Evolutionary conservation across 2,888 invertebrate genomes (phyloP).

Genomic region (Argyresthia albistria): DNA sequence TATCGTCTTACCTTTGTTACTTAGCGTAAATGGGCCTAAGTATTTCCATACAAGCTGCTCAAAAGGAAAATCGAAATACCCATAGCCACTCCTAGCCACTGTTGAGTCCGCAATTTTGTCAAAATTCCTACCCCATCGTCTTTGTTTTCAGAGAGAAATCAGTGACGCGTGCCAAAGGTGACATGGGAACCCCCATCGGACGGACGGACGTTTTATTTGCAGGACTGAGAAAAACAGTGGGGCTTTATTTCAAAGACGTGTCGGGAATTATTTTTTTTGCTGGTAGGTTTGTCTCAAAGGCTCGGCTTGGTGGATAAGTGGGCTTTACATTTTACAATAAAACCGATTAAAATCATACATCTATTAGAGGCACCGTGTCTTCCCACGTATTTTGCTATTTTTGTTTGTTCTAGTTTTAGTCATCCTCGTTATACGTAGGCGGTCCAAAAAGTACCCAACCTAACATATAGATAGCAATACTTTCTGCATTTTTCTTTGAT

Average conservation of each 20-base stretch:
- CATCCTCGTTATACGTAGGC: too few species aligned
- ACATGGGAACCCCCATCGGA: too few species aligned
- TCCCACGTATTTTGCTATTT: too few species aligned
- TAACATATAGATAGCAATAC: too few species aligned
- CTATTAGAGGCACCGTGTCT: too few species aligned
- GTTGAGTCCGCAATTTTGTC: neutral
- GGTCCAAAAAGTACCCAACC: too few species aligned
- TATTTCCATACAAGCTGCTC: neutral
- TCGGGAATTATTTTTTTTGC: constrained; percentile 14
- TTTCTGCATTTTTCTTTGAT: too few species aligned
- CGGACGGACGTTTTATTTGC: constrained; percentile 15
- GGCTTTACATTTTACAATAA: neutral
- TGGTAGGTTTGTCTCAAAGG: neutral
- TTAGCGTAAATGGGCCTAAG: neutral
- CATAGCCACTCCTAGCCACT: neutral
- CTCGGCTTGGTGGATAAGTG: neutral
- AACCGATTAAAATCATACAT: too few species aligned
- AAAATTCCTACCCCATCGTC: constrained; percentile 5
- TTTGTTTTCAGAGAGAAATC: constrained; percentile 12
- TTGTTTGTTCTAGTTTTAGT: too few species aligned
- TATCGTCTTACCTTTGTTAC: neutral
- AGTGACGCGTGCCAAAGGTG: constrained; percentile 14
- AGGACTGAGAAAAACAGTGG: constrained; percentile 6
- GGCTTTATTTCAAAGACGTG: constrained; percentile 22
- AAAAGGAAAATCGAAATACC: neutral